These are phyloP conservation scores for Cistogaster globosa DNA, from an alignment of 2,888 invertebrate species.

Conservation along the genomic window DNA sequence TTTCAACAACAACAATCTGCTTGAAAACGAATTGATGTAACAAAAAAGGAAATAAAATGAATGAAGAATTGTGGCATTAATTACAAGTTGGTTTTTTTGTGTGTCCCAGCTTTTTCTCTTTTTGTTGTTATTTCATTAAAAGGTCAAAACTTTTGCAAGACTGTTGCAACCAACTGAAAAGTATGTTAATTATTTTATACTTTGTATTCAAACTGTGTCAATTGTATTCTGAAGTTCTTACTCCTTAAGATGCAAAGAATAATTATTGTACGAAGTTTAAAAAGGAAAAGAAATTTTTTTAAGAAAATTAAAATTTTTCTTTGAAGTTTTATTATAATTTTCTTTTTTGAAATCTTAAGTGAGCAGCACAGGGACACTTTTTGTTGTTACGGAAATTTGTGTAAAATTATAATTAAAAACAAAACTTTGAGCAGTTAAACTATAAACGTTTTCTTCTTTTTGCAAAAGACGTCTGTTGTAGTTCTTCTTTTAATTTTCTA, in stretches of 20 bases:
- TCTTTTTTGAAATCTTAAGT: neutral
- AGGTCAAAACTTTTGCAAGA: conserved; percentile 55
- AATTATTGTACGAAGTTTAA: too few relatives aligned
- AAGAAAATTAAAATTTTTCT: conserved; percentile 4
- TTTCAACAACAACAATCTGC: neutral
- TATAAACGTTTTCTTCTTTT: too few relatives aligned
- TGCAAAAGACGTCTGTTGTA: too few relatives aligned
- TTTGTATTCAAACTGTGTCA: conserved; percentile 55
- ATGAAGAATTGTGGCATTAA: conserved; percentile 56
- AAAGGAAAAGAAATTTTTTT: neutral
- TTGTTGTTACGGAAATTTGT: too few relatives aligned
- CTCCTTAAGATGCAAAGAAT: conserved; percentile 34
- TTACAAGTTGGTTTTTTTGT: conserved; percentile 49
- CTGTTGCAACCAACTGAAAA: conserved; percentile 23
- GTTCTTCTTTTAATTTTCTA: too few relatives aligned
- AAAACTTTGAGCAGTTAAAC: too few relatives aligned
- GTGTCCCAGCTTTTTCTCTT: neutral
- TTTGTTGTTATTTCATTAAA: conserved; percentile 41
- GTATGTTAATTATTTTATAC: conserved; percentile 60
- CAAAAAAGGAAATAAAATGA: conserved; percentile 27
- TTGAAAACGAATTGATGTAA: conserved; percentile 2
- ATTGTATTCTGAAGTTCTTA: conserved; percentile 55
- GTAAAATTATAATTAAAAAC: too few relatives aligned
- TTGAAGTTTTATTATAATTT: neutral
- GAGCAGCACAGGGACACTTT: too few relatives aligned